These are phyloP conservation scores for Tenthredo notha DNA, from an alignment of 2,888 invertebrate genomes.

Conservation along the genomic window DNA sequence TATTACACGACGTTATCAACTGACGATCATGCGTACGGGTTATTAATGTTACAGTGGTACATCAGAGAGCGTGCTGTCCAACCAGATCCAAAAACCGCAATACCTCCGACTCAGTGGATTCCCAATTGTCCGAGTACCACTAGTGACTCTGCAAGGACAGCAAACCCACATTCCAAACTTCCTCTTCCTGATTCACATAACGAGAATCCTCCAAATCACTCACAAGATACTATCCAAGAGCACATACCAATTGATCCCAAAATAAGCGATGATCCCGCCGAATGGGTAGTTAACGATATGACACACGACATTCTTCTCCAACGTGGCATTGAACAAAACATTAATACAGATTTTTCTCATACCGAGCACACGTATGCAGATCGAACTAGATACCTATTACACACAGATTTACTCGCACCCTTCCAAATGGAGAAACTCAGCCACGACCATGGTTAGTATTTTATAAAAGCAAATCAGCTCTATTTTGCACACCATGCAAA, in stretches of 20 bases:
- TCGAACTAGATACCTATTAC: neutral
- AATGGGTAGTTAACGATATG: neutral
- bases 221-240: neutral
- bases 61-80: too few species aligned
- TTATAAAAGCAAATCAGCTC: conserved; percentile 52
- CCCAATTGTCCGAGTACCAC: too few species aligned
- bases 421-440: conserved; percentile 30
- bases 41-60: too few species aligned
- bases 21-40: too few species aligned
- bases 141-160: too few species aligned
- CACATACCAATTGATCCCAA: neutral
- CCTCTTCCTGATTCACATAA: neutral
- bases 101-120: too few species aligned
- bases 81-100: too few species aligned
- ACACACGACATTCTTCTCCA: neutral
- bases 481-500: conserved; percentile 57
- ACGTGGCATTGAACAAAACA: conserved; percentile 13
- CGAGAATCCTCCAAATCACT: neutral
- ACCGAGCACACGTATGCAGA: neutral
- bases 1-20: too few species aligned
- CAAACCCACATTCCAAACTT: neutral
- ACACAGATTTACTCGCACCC: neutral
- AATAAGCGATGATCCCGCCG: neutral
- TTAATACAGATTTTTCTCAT: neutral
- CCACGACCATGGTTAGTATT: conserved; percentile 56